Evolutionary conservation across 2,113 vertebrate species (phyloP), one percentile per base, ranked within the genome.

Genomic region (Sisor rabdophorus): DNA sequence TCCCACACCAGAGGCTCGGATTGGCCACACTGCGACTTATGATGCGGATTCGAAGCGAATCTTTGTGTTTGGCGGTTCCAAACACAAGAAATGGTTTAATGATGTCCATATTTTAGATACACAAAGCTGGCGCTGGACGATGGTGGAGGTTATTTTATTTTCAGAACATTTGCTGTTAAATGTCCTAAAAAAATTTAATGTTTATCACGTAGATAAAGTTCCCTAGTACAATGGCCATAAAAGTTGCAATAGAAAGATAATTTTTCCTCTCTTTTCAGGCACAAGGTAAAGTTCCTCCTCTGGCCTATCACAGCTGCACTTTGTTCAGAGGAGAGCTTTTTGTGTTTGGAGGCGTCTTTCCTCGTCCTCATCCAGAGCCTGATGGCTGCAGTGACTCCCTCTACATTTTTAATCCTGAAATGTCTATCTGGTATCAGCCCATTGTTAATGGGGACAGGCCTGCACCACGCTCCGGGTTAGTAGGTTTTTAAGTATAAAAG

Each of bases 381-480:
- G 92, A 93, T 60, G 88, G 90, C 82, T 94, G 93, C 87, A 93
- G 92, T 12, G 88, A 93, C 84, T 90, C 88, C 0, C 85, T 94
- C 32, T 92, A 94, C 77, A 93, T 94, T 82, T 94, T 94, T 50
- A 90, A 93, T 73, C 93, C 92, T 13, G 79, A 91, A 64, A 89
- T 92, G 79, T 90, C 91, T 81, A 93, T 94, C 81, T 94, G 93
- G 93, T 94, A 94, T 82, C 90, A 93, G 83, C 93, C 93, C 28
- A 93, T 94, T 12, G 90, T 93, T 65, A 90, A 87, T 0, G 93
- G 93, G 7, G 81, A 89, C 61, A 83, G 75, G 12, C 93, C 93
- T 11, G 84, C 91, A 19, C 87, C 93, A 5, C 92, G 93, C 69
- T 93, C 92, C 68, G 92, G 93, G 93, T 94, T 79, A 84, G 86